phyloP scores from a whole-genome alignment of 2,113 vertebrate genomes.

The Oryzias javanicus region DNA sequence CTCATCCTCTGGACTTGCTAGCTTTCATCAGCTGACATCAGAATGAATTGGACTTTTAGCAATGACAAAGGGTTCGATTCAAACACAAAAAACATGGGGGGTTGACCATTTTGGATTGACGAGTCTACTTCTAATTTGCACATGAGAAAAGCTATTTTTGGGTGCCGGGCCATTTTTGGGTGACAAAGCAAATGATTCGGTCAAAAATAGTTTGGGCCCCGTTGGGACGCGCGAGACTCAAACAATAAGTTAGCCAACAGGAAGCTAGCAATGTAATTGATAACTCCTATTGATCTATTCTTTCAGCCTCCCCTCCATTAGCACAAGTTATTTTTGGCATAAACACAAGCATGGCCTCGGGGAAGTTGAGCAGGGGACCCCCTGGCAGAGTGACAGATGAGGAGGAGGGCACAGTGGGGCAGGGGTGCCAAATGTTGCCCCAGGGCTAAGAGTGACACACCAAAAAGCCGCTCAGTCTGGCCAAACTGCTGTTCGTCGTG shows the following conservation, averaged over 20 bases:
- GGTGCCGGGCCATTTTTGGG: conserved; percentile 11
- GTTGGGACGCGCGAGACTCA: conserved; percentile 14
- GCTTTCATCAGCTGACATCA: conserved; percentile 1
- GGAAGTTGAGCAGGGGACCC: conserved; percentile 61
- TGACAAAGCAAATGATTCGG: conserved; percentile 21
- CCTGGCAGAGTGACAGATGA: conserved; percentile 68
- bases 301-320: conserved; percentile 57
- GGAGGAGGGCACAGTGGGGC: conserved; percentile 41
- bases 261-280: conserved; percentile 66
- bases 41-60: conserved; percentile 6
- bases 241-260: conserved; percentile 56
- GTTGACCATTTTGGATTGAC: conserved; percentile 3
- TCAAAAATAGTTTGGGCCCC: conserved; percentile 40
- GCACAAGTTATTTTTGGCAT: conserved; percentile 62
- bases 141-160: background rate
- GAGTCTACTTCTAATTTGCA: conserved; percentile 7
- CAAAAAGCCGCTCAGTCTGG: conserved; percentile 34
- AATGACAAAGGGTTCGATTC: conserved; percentile 25
- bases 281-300: conserved; percentile 72
- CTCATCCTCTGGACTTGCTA: conserved; percentile 12
- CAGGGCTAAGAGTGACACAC: conserved; percentile 47
- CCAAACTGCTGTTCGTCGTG: conserved; percentile 20
- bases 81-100: conserved; percentile 24
- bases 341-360: conserved; percentile 47
- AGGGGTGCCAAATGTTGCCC: conserved; percentile 53